Conservation (phyloP, 2,113 vertebrate species). For the Craseonycteris thonglongyai region DNA sequence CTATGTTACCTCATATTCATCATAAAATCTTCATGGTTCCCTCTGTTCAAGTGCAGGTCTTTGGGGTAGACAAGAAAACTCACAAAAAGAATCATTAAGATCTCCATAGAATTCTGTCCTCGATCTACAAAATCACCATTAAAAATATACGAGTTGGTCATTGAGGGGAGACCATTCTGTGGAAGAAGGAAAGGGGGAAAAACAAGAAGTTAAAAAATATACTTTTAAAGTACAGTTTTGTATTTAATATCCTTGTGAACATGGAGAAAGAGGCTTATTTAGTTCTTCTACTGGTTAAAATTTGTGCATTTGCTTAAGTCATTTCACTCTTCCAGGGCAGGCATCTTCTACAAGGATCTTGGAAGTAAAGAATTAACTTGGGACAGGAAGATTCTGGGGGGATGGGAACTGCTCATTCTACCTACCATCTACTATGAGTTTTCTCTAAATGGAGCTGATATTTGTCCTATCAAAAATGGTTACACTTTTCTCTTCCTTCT, state of each 20-base stretch:
- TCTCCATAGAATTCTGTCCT: conserved; percentile 92
- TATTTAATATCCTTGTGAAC: neutral
- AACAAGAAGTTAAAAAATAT: conserved; percentile 30
- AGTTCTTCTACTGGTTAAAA: neutral
- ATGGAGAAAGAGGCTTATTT: neutral
- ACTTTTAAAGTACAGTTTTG: neutral
- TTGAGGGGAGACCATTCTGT: conserved; percentile 95
- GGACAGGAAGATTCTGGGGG: neutral
- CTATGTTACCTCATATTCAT: conserved; percentile 92
- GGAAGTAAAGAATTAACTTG: neutral
- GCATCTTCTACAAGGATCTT: neutral
- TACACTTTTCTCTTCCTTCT: neutral
- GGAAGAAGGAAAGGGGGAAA: conserved; percentile 34
- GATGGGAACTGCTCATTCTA: neutral
- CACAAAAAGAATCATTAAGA: conserved; percentile 90
- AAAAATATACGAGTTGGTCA: conserved; percentile 90
- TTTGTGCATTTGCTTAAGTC: neutral
- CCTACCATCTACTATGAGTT: neutral
- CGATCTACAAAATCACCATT: conserved; percentile 98
- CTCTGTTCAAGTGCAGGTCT: conserved; percentile 93
- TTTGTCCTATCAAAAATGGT: conserved; percentile 15
- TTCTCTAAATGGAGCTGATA: conserved; percentile 12
- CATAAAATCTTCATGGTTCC: conserved; percentile 96
- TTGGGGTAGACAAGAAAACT: conserved; percentile 93
- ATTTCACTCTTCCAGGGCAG: neutral